A percentile compares a stretch with the other conserved stretches of the same genome.
Evolutionary conservation across 2,113 vertebrate species (phyloP).

Genomic region (Gymnarchus niloticus): DNA sequence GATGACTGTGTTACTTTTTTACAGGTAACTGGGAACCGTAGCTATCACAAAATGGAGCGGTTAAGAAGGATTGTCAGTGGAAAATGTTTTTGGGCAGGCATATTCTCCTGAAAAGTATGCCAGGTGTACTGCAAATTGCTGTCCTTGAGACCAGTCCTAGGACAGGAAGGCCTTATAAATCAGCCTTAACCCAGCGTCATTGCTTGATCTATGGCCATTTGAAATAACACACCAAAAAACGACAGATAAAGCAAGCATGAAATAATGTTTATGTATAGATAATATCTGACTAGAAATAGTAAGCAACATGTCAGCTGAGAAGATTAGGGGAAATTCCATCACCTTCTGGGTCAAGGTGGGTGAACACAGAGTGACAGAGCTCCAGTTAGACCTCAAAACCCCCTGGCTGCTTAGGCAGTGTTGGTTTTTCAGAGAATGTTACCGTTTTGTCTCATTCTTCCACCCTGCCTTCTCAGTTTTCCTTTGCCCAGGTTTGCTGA

Average conservation of each 20-base stretch:
- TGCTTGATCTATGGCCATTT: background rate
- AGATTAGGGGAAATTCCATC: background rate
- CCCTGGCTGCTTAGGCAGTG: background rate
- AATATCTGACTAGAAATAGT: slow-evolving; percentile 7
- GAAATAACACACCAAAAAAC: background rate
- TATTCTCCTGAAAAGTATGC: background rate
- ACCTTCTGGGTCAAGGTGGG: slow-evolving; percentile 7
- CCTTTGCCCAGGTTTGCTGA: slow-evolving; percentile 93
- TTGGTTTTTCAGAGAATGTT: background rate
- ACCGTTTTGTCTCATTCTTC: slow-evolving; percentile 49
- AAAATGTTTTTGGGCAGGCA: background rate
- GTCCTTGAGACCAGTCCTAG: background rate
- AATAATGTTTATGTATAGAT: slow-evolving; percentile 6
- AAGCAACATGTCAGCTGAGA: background rate
- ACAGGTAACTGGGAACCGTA: background rate
- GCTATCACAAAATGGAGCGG: background rate
- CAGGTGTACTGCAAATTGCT: background rate
- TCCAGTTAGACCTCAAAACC: background rate
- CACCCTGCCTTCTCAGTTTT: slow-evolving; percentile 84
- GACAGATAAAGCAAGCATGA: background rate
- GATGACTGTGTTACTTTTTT: background rate
- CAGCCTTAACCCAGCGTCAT: background rate
- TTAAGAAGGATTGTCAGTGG: background rate
- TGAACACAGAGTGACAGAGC: background rate
- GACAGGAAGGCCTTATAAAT: background rate